Conservation (phyloP, 1,140 invertebrate genomes). For the Ceratosolen solmsi region DNA sequence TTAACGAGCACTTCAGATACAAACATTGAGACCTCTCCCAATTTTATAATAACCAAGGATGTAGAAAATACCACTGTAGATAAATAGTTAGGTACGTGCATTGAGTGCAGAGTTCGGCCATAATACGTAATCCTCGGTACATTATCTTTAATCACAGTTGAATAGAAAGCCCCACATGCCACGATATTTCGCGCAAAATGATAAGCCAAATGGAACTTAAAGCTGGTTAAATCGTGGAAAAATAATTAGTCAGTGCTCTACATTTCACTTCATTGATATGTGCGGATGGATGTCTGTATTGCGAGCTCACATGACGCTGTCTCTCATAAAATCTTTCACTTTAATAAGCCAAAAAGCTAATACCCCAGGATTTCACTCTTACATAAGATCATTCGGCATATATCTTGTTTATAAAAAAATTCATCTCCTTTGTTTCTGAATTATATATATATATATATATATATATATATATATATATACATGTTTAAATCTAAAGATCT, state of each 20-base stretch:
- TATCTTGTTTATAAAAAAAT: too few species aligned
- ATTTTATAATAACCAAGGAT: too few species aligned
- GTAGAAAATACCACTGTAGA: neutral
- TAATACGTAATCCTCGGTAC: slow-evolving; percentile 1
- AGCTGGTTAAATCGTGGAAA: slow-evolving; percentile 13
- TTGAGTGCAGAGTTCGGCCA: neutral
- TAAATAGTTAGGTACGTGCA: neutral
- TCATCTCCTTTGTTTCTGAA: too few species aligned
- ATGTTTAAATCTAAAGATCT: too few species aligned
- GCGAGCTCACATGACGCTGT: neutral
- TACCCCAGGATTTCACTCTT: too few species aligned
- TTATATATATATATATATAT: too few species aligned
- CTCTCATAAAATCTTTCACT: neutral
- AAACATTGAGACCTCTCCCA: too few species aligned
- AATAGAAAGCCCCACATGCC: neutral
- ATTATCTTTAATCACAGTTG: slow-evolving; percentile 23
- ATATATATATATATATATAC: too few species aligned
- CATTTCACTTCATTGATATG: neutral
- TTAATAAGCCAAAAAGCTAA: neutral
- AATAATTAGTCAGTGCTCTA: slow-evolving; percentile 23
- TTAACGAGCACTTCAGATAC: too few species aligned
- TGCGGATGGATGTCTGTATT: neutral
- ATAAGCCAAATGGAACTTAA: slow-evolving; percentile 33
- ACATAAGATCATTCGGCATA: too few species aligned
- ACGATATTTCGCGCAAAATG: neutral